Evolutionary conservation across 2,113 vertebrate genomes (phyloP).

Genomic region (Malaclemys terrapin): DNA sequence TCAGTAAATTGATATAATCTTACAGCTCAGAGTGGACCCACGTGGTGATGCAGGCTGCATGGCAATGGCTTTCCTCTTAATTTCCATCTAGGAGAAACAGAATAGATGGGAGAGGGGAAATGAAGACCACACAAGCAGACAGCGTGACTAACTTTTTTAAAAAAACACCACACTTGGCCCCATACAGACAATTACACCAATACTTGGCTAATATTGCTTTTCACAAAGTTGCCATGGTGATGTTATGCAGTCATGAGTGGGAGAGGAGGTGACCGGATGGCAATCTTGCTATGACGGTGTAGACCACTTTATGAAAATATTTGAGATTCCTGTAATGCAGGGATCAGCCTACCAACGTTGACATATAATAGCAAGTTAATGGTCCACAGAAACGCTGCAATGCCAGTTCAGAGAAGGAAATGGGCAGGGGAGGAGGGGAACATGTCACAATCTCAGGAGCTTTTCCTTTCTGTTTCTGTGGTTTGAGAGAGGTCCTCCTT

Average conservation of each 20-base stretch:
- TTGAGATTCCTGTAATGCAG: background rate
- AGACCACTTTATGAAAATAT: background rate
- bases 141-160: background rate
- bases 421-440: background rate
- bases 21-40: background rate
- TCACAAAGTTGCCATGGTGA: background rate
- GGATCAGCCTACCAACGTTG: too few relatives aligned
- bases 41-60: background rate
- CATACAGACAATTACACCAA: background rate
- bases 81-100: background rate
- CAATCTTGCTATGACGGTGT: background rate
- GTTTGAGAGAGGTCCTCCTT: background rate
- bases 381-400: background rate
- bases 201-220: background rate
- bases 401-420: background rate
- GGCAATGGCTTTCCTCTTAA: background rate
- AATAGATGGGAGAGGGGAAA: background rate
- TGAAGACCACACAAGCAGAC: background rate
- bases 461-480: background rate
- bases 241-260: too few relatives aligned
- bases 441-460: background rate
- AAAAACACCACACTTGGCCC: background rate
- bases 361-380: background rate
- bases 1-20: background rate
- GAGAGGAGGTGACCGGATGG: too few relatives aligned